Percentiles rank a stretch among this genome's conserved stretches.
Conservation (phyloP, 2,113 vertebrate species). For the Xerus inauris region DNA sequence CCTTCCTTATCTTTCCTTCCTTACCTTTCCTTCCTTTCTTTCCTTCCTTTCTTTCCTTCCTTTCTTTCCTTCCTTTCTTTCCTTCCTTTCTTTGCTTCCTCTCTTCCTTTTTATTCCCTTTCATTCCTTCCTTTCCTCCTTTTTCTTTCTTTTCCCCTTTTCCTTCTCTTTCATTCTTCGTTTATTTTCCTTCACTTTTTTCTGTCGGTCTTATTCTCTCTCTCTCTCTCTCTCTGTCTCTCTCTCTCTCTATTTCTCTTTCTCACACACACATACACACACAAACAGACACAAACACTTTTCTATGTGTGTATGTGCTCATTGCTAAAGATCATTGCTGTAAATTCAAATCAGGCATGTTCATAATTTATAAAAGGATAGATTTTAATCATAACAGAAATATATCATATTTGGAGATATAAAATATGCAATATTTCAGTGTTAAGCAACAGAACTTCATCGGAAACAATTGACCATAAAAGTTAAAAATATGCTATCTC, state of each 20-base stretch:
- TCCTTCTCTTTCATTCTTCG: too few species aligned
- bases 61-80: too few species aligned
- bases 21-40: too few species aligned
- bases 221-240: not conserved
- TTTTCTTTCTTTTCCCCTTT: too few species aligned
- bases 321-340: not conserved
- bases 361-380: not conserved
- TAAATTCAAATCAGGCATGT: not conserved
- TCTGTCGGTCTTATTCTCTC: not conserved
- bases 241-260: not conserved
- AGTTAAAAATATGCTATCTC: not conserved
- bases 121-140: too few species aligned
- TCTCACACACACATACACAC: too few species aligned
- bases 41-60: too few species aligned
- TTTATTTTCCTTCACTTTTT: too few species aligned
- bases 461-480: not conserved
- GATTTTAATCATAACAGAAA: not conserved
- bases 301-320: not conserved
- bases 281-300: too few species aligned
- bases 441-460: not conserved
- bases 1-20: too few species aligned
- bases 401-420: not conserved
- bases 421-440: not conserved
- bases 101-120: too few species aligned
- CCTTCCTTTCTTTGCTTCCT: too few species aligned